Base-by-base conservation (phyloP, 2,113 vertebrate species). In the Cyphomyrus discorhynchus region DNA sequence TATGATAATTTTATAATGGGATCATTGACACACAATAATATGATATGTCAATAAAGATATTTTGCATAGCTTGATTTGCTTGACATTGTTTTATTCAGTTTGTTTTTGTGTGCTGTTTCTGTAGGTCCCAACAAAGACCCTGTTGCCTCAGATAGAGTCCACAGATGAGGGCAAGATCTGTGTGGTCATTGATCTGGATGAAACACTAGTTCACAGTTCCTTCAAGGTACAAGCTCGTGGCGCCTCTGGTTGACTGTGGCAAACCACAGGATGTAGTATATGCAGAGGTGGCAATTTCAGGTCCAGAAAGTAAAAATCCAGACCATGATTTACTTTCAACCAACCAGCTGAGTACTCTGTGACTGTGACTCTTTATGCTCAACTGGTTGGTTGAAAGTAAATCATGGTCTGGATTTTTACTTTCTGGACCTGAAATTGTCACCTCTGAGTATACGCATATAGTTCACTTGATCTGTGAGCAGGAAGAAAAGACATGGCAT, bases 141-240 rank as follows among this genome's bases (percentile, higher is more conserved):
- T 96, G 90, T 93, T 96, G 89, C 95, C 95, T 31, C 94, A 95
- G 27, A 95, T 90, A 13, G 96, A 96, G 93, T 96, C 95, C 74
- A 95, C 96, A 95, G 95, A 96, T 88, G 91, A 91, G 2, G 95
- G 95, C n/a, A 96, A 96, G 94, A 95, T 96, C 93, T 96, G 96
- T 56, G 95, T 96, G 91, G 96, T 96, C 7, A 96, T 96, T 35
- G 96, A 96, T 91, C 93, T 96, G 94, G 96, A 96, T 49, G 96
- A 96, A 95, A 96, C 96, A 5, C 91, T 96, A 90, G 96, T 96
- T 83, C 96, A 96, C 93, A 96, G 96, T 92, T 96, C 96, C 31
- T 96, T 96, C 85, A 96, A 96, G 96, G 96, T 96, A 83, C 94
- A 93, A 35, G 74, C 52, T 49, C 10, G 1, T 70, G 27, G n/a